Evolutionary conservation across 37 sponge, comb jelly and placozoan species (phyloP), one percentile per base, ranked within the genome.

Genomic region (Amphimedon queenslandica): DNA sequence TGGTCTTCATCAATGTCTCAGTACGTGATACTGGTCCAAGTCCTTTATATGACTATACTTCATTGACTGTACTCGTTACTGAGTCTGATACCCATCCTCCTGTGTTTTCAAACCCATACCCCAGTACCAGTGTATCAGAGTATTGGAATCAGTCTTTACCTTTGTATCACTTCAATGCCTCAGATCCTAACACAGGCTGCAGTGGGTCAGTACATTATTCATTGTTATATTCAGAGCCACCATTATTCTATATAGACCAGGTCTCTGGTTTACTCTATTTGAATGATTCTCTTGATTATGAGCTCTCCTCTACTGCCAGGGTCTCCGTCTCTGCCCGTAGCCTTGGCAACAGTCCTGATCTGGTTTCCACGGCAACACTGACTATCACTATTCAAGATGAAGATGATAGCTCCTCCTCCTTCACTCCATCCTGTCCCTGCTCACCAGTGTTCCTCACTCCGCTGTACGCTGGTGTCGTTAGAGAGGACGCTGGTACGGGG

Each of bases 41-140:
- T 28, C 43, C 32, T 16, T 24, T 43, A 16, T 56, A 67, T 2
- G 34, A 61, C 37, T 58, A 18, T 4, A 31, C 67, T 3, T 78
- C 58, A 3, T n/a, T 92, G 2, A 41, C 37, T 2, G 69, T 89
- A 33, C 43, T 39, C 3, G 32, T 93, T 2, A 18, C 68, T 23
- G 77, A 80, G 20, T 36, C 41, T 0, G 82, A 87, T 71, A 77
- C 88, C 42, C 74, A 93, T 29, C 10, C 53, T 27, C 94, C 94
- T 24, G 43, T 57, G 21, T 93, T 93, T 38, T 18, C 39, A 18
- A 51, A 41, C 13, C 25, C 23, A 3, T 47, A 64, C 33, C 39
- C 25, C 33, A 79, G 21, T 30, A 55, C 76, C 5, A 66, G 77
- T 24, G 68, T 85, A 8, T 4, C 75, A 11, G 87, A 85, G 58